Evolutionary conservation across 2,113 vertebrate species (phyloP).

Genomic region (Pantherophis guttatus): DNA sequence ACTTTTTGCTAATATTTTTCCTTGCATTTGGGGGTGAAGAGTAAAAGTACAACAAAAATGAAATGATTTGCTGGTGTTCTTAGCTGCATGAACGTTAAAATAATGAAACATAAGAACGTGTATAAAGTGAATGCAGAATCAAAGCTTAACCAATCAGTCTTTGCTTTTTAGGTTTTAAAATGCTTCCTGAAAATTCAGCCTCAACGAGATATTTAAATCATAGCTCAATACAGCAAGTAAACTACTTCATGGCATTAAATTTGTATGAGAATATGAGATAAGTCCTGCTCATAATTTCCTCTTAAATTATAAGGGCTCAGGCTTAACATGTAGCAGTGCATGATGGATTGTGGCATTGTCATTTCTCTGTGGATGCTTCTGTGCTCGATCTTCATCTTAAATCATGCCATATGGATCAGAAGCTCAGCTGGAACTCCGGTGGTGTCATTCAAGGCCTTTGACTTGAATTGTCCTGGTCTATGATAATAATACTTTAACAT

Average conservation of each 20-base stretch:
- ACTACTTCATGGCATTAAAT: not conserved
- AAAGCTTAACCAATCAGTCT: not conserved
- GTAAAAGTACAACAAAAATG: not conserved
- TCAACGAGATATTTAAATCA: not conserved
- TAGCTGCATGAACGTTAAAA: not conserved
- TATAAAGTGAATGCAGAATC: not conserved
- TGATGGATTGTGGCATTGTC: not conserved
- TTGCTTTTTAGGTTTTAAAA: not conserved
- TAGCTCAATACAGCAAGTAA: not conserved
- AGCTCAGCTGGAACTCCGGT: not conserved
- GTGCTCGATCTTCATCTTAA: not conserved
- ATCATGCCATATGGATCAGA: not conserved
- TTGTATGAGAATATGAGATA: not conserved
- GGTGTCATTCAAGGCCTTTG: not conserved
- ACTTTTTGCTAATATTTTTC: not conserved
- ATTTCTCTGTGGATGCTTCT: not conserved
- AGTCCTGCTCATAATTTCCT: not conserved
- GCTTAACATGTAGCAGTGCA: not conserved
- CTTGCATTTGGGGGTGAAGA: not conserved
- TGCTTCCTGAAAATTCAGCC: not conserved
- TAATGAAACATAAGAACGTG: not conserved
- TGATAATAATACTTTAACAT: not conserved
- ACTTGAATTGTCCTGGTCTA: not conserved
- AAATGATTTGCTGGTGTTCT: not conserved
- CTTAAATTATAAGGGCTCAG: not conserved